Base-by-base conservation (phyloP, 2,888 invertebrate species). In the Thymelicus acteon region DNA sequence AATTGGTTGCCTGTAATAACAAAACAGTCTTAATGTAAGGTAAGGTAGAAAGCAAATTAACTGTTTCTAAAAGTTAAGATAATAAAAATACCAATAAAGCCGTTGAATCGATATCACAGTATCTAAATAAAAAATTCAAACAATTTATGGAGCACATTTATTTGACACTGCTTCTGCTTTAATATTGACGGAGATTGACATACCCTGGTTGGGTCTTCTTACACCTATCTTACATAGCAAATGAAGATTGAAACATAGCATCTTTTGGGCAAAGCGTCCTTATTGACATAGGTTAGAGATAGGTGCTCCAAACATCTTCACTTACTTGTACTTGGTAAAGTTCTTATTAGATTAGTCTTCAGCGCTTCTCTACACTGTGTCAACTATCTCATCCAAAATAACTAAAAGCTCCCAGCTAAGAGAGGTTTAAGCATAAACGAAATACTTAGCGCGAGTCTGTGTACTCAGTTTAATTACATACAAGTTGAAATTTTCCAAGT, bases 401-500 rank as follows among this genome's bases (percentile, higher is more conserved):
- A 40, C 60, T 60, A 15, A 60, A 40, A 60, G 57, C 57, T 40
- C 15, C 58, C n/a, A 39, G 40, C 15, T 60, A 19, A 60, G 40
- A 40, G 60, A 40, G 60, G 40, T 60, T 57, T 57, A 60, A 60
- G 60, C 60, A 60, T 60, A 40, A 60, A 60, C 19, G 60, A 60
- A 60, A 40, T 60, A 40, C 60, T 39, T 60, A 60, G 40, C 60
- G 60, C 15, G 19, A 60, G 60, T 12, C 10, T 39, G 13, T 58
- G 58, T 60, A n/a, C 40, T 60, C 40, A 60, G 40, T 40, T 40
- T 60, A 60, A 60, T 60, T 60, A 60, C 60, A 40, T 60, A 15
- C 60, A 60, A 7, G 40, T 15, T 15, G 15, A 15, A 60, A 58
- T 58, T 58, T 58, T 58, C 15, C 39, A n/a, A 40, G 8, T 31